Base-by-base conservation (phyloP, 2,888 invertebrate species). In the Tinea semifulvella region DNA sequence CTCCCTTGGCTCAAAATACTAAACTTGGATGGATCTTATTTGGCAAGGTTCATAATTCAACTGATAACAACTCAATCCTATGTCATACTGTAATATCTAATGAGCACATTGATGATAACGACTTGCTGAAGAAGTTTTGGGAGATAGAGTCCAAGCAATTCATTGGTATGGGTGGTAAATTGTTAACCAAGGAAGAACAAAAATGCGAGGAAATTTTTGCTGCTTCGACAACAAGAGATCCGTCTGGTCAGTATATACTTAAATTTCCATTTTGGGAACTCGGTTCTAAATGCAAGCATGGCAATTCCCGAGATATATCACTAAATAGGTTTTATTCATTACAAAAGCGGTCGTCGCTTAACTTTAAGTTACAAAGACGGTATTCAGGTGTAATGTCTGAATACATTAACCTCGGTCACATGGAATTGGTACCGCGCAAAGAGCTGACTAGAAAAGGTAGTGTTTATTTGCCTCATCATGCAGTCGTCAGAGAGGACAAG, bases 401-500 rank as follows among this genome's bases (percentile, higher is more conserved):
- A 14, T 53, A 55, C 25, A 3, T 51, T n/a, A 20, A 26, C 7
- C 27, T 54, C 40, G 51, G 52, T 49, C 54, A 57, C 45, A 51
- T 53, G 50, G 50, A 51, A 27, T 10, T 14, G 22, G 45, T 51
- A 1, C 38, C 46, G 17, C 35, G 22, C n/a, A 42, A 51, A 42
- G 2, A 20, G 17, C 10, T 13, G 5, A 5, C 5, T 11, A 28
- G 4, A n/a, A 5, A 13, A 6, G 36, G 45, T 2, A 40, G 48
- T 2, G 52, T 52, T 1, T 57, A 56, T 38, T 42, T 60, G 22
- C 58, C 60, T 5, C 58, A 60, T 43, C 58, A n/a, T n/a, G n/a
- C n/a, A n/a, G n/a, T n/a, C 56, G 22, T 56, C 3, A 48, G 53
- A 2, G 48, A 54, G 6, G 56, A 57, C 26, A 53, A 47, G 17